Evolutionary conservation across 2,797 vertebrate species (phyloP).

Genomic region (Sebastes hubbsi): DNA sequence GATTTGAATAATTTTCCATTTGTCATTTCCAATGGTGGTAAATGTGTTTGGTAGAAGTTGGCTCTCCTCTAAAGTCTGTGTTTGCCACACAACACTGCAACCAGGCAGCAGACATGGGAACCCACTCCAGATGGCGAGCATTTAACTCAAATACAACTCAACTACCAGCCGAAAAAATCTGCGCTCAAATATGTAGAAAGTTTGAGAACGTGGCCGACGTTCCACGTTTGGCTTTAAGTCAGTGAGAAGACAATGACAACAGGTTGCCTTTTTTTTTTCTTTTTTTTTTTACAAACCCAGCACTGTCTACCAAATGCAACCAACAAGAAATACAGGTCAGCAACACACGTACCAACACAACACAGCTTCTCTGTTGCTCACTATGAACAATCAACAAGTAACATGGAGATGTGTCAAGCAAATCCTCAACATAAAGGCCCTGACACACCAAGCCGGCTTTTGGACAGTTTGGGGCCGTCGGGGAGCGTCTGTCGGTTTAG

Average conservation of each 20-base stretch:
- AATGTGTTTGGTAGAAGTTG: background rate
- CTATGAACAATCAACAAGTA: conserved; percentile 31
- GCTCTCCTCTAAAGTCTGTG: conserved; percentile 7
- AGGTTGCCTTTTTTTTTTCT: background rate
- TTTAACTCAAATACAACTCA: conserved; percentile 36
- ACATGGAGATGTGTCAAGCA: conserved; percentile 30
- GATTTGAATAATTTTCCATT: conserved; percentile 8
- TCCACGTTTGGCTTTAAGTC: background rate
- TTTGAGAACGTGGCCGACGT: conserved; percentile 1
- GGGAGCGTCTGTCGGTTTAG: too few relatives aligned
- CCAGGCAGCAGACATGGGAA: conserved; percentile 51
- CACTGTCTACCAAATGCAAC: conserved; percentile 25
- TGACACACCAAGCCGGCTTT: too few relatives aligned
- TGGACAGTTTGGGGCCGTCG: too few relatives aligned
- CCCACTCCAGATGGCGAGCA: conserved; percentile 53
- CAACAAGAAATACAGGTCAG: conserved; percentile 38
- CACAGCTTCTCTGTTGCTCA: conserved; percentile 29
- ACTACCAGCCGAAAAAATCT: conserved; percentile 9
- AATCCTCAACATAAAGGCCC: background rate
- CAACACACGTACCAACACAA: conserved; percentile 41
- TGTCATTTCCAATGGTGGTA: conserved; percentile 4
- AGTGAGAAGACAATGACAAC: conserved; percentile 21
- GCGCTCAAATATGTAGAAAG: conserved; percentile 43
- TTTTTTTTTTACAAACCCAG: conserved; percentile 14
- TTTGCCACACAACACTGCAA: conserved; percentile 37